Evolutionary conservation across 2,113 vertebrate species (phyloP).

Genomic region (Falcunculus frontatus): DNA sequence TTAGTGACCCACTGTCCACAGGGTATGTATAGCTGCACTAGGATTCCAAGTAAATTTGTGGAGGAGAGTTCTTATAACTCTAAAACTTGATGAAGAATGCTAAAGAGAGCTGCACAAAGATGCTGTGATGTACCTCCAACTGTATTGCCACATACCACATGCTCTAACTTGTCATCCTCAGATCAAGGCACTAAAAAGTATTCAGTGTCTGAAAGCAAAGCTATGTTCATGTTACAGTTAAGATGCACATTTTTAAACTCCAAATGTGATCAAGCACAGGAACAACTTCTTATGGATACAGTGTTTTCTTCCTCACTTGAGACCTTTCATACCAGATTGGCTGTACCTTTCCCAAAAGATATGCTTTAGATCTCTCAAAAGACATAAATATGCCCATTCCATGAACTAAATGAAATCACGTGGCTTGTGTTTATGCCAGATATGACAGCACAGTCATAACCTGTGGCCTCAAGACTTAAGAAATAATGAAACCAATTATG

Average conservation of each 20-base stretch:
- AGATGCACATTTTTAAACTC: not conserved
- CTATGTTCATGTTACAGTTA: not conserved
- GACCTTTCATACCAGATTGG: not conserved
- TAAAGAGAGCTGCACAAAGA: not conserved
- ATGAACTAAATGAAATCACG: not conserved
- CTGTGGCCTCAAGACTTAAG: not conserved
- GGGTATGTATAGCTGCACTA: not conserved
- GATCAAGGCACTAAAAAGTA: not conserved
- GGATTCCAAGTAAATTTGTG: not conserved
- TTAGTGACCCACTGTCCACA: not conserved
- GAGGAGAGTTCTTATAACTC: not conserved
- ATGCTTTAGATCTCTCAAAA: not conserved
- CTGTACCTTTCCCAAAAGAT: not conserved
- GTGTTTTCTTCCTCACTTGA: not conserved
- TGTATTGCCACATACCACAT: fast-evolving
- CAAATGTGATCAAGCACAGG: not conserved
- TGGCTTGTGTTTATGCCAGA: not conserved
- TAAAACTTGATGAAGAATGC: not conserved
- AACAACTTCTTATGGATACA: not conserved
- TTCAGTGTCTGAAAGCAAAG: not conserved
- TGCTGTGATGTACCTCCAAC: not conserved
- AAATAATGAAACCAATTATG: not conserved
- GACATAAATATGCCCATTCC: not conserved
- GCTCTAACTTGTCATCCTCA: not conserved
- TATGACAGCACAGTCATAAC: not conserved